A percentile compares a stretch with the other conserved stretches of the same genome.
Evolutionary conservation across 2,888 invertebrate genomes (phyloP).

Genomic region (Melieria crassipennis): DNA sequence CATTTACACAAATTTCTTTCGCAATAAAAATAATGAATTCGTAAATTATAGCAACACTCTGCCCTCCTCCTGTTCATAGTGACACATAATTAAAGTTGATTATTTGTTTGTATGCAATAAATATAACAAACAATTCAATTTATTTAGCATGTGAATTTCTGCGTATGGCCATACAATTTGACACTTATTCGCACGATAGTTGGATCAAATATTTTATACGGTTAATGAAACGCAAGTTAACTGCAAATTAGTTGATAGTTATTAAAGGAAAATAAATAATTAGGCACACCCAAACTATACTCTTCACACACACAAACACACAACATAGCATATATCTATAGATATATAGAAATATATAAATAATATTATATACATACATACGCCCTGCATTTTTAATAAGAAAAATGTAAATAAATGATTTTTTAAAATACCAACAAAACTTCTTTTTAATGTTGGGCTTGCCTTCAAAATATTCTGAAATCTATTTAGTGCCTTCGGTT

Average conservation of each 20-base stretch:
- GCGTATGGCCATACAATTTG: neutral
- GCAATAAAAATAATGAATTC: too few relatives aligned
- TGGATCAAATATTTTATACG: slow-evolving; percentile 34
- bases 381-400: slow-evolving; percentile 28
- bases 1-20: slow-evolving; percentile 8
- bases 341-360: too few relatives aligned
- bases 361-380: slow-evolving; percentile 3
- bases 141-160: too few relatives aligned
- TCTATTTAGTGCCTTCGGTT: too few relatives aligned
- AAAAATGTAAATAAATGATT: slow-evolving; percentile 21
- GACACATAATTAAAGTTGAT: slow-evolving; percentile 15
- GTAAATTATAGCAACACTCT: neutral
- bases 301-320: neutral
- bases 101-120: slow-evolving; percentile 6
- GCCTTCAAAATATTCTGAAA: too few relatives aligned
- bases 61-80: slow-evolving; percentile 29
- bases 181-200: slow-evolving; percentile 30
- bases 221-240: slow-evolving; percentile 10
- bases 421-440: neutral
- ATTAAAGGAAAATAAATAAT: neutral
- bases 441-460: neutral
- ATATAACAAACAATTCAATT: neutral
- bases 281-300: slow-evolving; percentile 10
- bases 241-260: slow-evolving; percentile 17
- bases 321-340: neutral